Percentiles rank a stretch among this genome's conserved stretches.
Evolutionary conservation across 1,140 invertebrate species (phyloP).

Genomic region (Eupristina koningsbergeri): DNA sequence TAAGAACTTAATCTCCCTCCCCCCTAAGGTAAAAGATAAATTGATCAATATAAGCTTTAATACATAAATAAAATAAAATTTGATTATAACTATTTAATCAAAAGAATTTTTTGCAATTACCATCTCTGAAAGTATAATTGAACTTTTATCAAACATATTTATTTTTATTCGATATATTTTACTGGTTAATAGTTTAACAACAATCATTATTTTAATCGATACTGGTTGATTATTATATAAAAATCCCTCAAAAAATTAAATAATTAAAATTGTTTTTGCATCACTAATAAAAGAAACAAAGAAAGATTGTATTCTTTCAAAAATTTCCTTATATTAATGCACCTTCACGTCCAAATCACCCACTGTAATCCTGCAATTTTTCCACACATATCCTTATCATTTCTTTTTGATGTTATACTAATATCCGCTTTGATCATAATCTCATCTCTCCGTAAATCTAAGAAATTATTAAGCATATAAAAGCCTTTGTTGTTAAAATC

Average conservation of each 20-base stretch:
- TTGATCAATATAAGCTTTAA: no score
- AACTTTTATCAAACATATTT: no score
- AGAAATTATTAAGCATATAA: slow-evolving; percentile 14
- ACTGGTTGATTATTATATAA: background rate
- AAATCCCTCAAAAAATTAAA: no score
- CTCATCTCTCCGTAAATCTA: background rate
- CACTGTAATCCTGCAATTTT: slow-evolving; percentile 39
- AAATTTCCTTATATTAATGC: background rate
- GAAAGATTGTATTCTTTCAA: slow-evolving; percentile 4
- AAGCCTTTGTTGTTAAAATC: slow-evolving; percentile 31
- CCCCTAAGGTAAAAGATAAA: no score
- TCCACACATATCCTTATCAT: background rate
- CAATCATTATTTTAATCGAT: background rate
- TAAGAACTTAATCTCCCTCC: no score
- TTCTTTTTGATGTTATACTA: background rate
- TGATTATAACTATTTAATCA: no score
- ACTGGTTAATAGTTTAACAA: background rate
- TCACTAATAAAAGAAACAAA: no score
- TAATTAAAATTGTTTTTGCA: background rate
- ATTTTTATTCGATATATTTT: background rate
- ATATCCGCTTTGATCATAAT: slow-evolving; percentile 33
- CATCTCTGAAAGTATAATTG: no score
- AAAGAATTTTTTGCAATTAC: no score
- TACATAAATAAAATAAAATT: background rate
- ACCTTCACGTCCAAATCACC: background rate